Evolutionary conservation across 23 tunicate genomes (phyloP).

Genomic region (Halocynthia aurantium): DNA sequence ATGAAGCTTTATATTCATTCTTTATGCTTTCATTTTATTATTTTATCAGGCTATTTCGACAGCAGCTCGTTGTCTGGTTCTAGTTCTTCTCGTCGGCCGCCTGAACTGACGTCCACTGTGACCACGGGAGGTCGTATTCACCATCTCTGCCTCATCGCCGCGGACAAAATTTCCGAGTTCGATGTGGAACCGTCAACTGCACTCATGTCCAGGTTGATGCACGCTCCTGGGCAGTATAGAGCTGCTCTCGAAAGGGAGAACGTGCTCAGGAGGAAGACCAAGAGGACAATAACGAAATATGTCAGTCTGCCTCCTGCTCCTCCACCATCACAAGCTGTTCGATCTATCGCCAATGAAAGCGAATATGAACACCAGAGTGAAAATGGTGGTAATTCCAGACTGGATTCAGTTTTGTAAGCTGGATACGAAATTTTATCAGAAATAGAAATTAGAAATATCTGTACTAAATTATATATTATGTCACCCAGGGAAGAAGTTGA

Average conservation of each 20-base stretch:
- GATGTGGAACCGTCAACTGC: conserved; percentile 35
- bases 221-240: conserved; percentile 12
- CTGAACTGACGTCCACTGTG: conserved; percentile 16
- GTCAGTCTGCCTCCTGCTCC: conserved; percentile 16
- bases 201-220: conserved; percentile 35
- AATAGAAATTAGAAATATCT: background rate
- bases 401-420: background rate
- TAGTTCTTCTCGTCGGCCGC: background rate
- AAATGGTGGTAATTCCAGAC: no score
- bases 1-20: no score
- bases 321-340: conserved; percentile 11
- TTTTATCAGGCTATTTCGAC: conserved; percentile 20
- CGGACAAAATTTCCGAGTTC: conserved; percentile 31
- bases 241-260: background rate
- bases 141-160: conserved; percentile 64
- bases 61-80: conserved; percentile 17
- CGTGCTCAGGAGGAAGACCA: background rate
- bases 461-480: background rate
- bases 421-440: no score
- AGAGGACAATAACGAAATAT: background rate
- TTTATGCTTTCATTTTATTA: background rate
- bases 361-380: no score
- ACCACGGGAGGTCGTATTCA: conserved; percentile 59
- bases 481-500: conserved; percentile 8
- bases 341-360: no score